A percentile compares a stretch with the other conserved stretches of the same genome.
Evolutionary conservation across 2,113 vertebrate genomes (phyloP).

Genomic region (Megaceryle torquata): DNA sequence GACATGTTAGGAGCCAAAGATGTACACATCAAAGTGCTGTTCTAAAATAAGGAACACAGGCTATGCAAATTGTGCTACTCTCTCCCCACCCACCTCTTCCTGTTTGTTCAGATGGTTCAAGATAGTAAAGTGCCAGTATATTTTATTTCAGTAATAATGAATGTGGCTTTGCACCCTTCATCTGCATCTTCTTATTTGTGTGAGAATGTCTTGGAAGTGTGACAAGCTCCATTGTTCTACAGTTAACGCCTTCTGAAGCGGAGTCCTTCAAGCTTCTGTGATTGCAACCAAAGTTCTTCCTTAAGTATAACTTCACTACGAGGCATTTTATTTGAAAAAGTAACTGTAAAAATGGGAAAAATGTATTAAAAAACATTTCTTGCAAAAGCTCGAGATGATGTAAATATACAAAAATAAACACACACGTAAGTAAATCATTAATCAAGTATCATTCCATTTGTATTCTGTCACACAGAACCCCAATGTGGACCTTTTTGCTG

Average conservation of each 20-base stretch:
- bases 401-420: not conserved
- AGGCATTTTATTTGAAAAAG: not conserved
- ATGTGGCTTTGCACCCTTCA: not conserved
- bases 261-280: not conserved
- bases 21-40: not conserved
- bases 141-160: not conserved
- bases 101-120: constrained; percentile 30
- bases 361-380: not conserved
- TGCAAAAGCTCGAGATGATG: not conserved
- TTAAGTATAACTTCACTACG: not conserved
- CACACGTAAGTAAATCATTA: not conserved
- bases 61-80: not conserved
- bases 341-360: not conserved
- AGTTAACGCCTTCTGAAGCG: not conserved
- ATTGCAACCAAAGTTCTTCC: not conserved
- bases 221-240: not conserved
- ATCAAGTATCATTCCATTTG: not conserved
- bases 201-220: not conserved
- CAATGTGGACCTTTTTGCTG: not conserved
- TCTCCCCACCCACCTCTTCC: not conserved
- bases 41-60: not conserved
- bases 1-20: not conserved
- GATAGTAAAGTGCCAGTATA: not conserved
- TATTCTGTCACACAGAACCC: not conserved
- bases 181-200: not conserved